Percentiles rank a stretch among this genome's conserved stretches.
These are phyloP conservation scores for Salpingus planirostris DNA, from an alignment of 2,888 invertebrate species.

Conservation along the genomic window DNA sequence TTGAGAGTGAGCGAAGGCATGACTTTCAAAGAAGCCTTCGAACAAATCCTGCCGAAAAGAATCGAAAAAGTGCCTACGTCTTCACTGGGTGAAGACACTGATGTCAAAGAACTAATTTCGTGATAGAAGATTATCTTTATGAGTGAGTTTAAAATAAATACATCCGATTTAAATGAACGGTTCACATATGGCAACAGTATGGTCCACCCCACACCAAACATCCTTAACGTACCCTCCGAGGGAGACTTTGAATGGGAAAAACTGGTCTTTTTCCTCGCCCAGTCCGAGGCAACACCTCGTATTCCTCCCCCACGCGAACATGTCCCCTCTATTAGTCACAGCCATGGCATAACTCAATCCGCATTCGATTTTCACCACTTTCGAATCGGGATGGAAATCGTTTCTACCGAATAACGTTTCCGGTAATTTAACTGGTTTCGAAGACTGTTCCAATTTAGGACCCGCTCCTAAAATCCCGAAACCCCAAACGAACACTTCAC, in stretches of 20 bases:
- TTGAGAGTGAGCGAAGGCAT: conserved; percentile 66
- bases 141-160: too few species aligned
- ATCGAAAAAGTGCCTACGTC: conserved; percentile 19
- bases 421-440: conserved; percentile 65
- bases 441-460: conserved; percentile 59
- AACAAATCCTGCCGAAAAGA: conserved; percentile 62
- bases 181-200: conserved; percentile 67
- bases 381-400: conserved; percentile 64
- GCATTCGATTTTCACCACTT: conserved; percentile 57
- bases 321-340: conserved; percentile 70
- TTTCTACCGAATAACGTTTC: conserved; percentile 76
- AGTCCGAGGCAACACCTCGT: conserved; percentile 75
- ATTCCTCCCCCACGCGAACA: conserved; percentile 91
- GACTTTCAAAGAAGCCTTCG: conserved; percentile 70
- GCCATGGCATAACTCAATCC: conserved; percentile 75
- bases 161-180: conserved; percentile 59
- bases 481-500: conserved; percentile 89
- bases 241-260: conserved; percentile 76
- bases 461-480: conserved; percentile 87
- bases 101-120: too few species aligned
- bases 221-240: conserved; percentile 68
- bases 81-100: too few species aligned
- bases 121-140: too few species aligned
- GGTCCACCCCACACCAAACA: conserved; percentile 79
- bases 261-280: conserved; percentile 71